These are phyloP conservation scores for Schlechtendalia chinensis DNA, from an alignment of 1,140 invertebrate genomes.

Conservation along the genomic window DNA sequence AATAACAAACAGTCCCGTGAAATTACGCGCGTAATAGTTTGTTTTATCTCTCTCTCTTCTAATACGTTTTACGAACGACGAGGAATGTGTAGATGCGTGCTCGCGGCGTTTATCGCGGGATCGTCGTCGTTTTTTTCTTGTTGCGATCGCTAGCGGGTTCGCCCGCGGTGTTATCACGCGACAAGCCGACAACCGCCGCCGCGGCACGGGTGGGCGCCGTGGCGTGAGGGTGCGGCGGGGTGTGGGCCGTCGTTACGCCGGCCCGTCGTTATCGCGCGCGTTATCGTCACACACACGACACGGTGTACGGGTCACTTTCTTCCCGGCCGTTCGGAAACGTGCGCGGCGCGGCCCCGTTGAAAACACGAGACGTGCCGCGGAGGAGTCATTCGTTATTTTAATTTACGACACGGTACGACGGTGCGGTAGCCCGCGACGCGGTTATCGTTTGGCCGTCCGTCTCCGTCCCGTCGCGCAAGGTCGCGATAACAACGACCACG, in stretches of 20 bases:
- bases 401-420: neutral
- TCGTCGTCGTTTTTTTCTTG: neutral
- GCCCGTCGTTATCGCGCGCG: no score
- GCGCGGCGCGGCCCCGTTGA: slow-evolving; percentile 30
- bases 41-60: neutral
- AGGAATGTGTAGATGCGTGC: neutral
- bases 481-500: no score
- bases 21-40: no score
- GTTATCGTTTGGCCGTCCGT: slow-evolving; percentile 2
- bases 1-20: neutral
- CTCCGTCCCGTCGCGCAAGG: slow-evolving; percentile 2
- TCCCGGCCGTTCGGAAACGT: slow-evolving; percentile 22
- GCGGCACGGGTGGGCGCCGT: no score
- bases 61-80: neutral
- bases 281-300: no score
- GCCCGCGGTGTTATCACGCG: neutral
- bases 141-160: neutral
- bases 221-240: no score
- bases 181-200: no score
- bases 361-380: no score
- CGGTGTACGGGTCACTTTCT: slow-evolving; percentile 46
- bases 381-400: no score
- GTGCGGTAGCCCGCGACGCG: no score
- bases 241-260: no score
- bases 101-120: neutral